Evolutionary conservation across 1,140 invertebrate genomes (phyloP).

Genomic region (Trichonephila inaurata): DNA sequence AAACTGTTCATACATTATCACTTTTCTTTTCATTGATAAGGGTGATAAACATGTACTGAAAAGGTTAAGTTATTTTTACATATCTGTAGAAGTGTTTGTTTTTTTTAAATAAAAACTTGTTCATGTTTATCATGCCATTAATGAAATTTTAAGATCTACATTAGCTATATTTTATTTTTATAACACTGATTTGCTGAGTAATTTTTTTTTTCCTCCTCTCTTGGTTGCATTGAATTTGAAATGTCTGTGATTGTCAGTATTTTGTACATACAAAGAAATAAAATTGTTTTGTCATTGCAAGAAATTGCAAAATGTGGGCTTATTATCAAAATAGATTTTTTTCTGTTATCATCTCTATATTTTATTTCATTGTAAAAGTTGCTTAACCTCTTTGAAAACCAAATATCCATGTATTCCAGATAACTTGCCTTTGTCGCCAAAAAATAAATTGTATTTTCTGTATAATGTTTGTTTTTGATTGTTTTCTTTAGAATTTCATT

Average conservation of each 20-base stretch:
- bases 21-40: background rate
- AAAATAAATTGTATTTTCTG: slow-evolving; percentile 71
- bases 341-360: background rate
- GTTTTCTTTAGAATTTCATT: background rate
- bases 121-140: background rate
- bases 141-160: background rate
- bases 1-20: background rate
- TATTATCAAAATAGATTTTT: slow-evolving; percentile 13
- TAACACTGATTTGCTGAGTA: background rate
- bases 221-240: background rate
- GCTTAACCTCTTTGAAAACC: slow-evolving; percentile 44
- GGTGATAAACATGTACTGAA: background rate
- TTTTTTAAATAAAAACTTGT: background rate
- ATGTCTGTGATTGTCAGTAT: slow-evolving; percentile 52
- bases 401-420: slow-evolving; percentile 68
- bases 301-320: background rate
- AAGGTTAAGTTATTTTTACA: background rate
- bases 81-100: background rate
- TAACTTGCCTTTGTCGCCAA: slow-evolving; percentile 71
- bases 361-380: slow-evolving; percentile 29
- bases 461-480: background rate
- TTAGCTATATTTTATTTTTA: too few relatives aligned
- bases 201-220: background rate
- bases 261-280: slow-evolving; percentile 27
- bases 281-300: background rate